phyloP scores from a whole-genome alignment of 2,113 vertebrate genomes.

The Colinus virginianus region DNA sequence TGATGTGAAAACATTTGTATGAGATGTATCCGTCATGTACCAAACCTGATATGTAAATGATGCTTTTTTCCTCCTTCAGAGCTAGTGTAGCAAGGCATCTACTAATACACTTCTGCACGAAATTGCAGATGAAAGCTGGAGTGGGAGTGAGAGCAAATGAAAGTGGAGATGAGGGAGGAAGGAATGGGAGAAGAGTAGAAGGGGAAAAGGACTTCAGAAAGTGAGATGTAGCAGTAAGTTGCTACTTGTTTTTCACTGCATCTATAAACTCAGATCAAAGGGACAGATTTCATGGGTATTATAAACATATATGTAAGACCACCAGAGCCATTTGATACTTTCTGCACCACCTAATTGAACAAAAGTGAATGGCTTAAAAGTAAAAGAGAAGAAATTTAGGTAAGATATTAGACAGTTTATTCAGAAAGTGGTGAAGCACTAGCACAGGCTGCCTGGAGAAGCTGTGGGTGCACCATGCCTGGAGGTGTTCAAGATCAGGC shows the following conservation, averaged over 20 bases:
- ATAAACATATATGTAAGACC: rapidly evolving
- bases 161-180: background rate
- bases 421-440: too few relatives aligned
- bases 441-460: too few relatives aligned
- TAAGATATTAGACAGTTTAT: too few relatives aligned
- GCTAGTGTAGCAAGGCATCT: background rate
- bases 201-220: background rate
- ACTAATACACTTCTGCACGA: background rate
- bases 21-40: background rate
- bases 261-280: background rate
- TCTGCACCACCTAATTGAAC: too few relatives aligned
- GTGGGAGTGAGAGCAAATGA: background rate
- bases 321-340: background rate
- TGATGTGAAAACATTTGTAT: background rate
- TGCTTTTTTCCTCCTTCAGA: background rate
- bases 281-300: background rate
- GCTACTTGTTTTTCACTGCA: background rate
- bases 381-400: too few relatives aligned
- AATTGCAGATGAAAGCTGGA: slow-evolving; percentile 1
- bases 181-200: background rate
- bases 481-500: too few relatives aligned
- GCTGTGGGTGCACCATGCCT: too few relatives aligned
- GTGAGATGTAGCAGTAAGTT: background rate
- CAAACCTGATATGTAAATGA: background rate
- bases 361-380: too few relatives aligned